These are phyloP conservation scores for Chroicocephalus ridibundus DNA, from an alignment of 2,113 vertebrate genomes.

Conservation along the genomic window DNA sequence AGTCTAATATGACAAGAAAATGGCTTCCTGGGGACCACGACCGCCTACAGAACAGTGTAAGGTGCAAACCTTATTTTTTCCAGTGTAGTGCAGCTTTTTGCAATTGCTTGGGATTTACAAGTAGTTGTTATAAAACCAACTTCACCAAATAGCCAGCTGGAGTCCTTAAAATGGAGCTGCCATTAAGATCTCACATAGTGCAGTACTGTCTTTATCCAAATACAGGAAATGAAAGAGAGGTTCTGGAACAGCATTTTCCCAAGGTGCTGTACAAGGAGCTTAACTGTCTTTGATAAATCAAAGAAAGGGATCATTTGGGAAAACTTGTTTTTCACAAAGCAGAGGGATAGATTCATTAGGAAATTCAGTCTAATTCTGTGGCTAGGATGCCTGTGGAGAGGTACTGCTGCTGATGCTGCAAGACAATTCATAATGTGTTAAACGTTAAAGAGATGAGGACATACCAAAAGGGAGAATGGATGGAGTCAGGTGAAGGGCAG, in stretches of 20 bases:
- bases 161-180: background rate
- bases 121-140: background rate
- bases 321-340: background rate
- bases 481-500: background rate
- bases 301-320: background rate
- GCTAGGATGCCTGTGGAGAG: background rate
- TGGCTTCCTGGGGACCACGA: background rate
- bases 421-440: background rate
- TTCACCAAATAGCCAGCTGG: background rate
- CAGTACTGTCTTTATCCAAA: background rate
- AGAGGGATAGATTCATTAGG: background rate
- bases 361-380: background rate
- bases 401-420: background rate
- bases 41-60: background rate
- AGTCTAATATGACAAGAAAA: background rate
- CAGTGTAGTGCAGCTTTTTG: background rate
- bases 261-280: background rate
- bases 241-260: background rate
- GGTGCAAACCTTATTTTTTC: background rate
- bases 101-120: background rate
- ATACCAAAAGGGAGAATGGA: background rate
- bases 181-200: background rate
- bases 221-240: background rate
- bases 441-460: background rate
- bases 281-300: background rate